Base-by-base conservation (phyloP, 2,113 vertebrate species). In the Pachyramphus minor region DNA sequence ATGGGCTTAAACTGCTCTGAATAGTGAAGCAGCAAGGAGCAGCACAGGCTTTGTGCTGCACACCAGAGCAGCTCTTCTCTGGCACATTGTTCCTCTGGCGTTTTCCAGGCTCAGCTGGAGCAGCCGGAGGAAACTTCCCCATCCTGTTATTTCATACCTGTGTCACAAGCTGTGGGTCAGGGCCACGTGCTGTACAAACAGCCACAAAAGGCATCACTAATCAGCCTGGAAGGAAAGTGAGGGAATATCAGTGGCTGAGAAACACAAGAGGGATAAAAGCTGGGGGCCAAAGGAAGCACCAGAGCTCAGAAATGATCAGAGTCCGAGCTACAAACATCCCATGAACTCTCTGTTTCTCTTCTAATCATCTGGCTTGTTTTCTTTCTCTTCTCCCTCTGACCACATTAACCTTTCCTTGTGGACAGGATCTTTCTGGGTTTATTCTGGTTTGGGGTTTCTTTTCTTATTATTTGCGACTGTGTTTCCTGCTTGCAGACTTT, bases 251-350 rank as follows among this genome's bases (percentile, higher is more conserved):
- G 2, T 9, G 60, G 35, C 13, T 4, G 12, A 58, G 56, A 60
- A 82, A 64, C 19, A 14, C 14, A 2, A 31, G 27, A 25, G 30
- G 30, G 24, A 33, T 8, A 8, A 71, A 60, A 85, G 55, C 11
- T 71, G 31, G 39, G 80, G 81, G 59, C 64, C 55, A 92, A 63
- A 86, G 58, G 44, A 78, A 83, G 50, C 17, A 44, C 52, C 28
- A 74, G 69, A 87, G 22, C 47, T 67, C 72, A 30, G 15, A 74
- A 95, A 95, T 42, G 59, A 84, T 95, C 52, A 63, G 59, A 83
- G 73, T 8, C 42, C 3, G 0, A 14, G 49, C 19, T 63, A 74
- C 71, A 83, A 77, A 63, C 33, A 37, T 41, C 42, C 85, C 90
- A 33, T 71, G 82, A 90, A 31, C 72, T 52, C 63, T 45, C 5